Conservation (phyloP, 1,140 invertebrate species). For the Trachymyrmex cornetzi region DNA sequence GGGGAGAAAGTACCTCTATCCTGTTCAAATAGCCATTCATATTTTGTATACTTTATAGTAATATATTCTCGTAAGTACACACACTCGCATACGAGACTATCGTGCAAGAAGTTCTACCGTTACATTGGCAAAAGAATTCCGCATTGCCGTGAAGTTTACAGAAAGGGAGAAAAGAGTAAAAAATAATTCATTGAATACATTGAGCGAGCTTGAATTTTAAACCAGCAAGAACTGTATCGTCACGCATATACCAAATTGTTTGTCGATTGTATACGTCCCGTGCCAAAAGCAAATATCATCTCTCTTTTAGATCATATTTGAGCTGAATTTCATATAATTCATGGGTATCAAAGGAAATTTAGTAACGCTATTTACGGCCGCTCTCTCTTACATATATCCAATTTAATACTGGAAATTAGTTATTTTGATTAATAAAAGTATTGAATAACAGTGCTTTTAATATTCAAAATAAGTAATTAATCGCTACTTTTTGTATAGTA, state of each 20-base stretch:
- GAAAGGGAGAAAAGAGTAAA: background rate
- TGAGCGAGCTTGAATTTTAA: constrained; percentile 50
- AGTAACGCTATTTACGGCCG: background rate
- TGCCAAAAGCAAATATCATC: constrained; percentile 63
- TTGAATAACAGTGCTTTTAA: too few relatives aligned
- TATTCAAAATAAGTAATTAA: too few relatives aligned
- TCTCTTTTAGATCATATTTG: constrained; percentile 5
- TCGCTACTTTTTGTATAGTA: too few relatives aligned
- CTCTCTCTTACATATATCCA: too few relatives aligned
- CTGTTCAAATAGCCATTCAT: constrained; percentile 67
- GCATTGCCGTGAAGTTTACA: background rate
- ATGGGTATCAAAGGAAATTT: constrained; percentile 14
- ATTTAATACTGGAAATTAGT: too few relatives aligned
- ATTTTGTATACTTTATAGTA: constrained; percentile 71
- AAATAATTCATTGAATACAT: constrained; percentile 13
- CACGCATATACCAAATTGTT: constrained; percentile 15
- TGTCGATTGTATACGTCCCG: constrained; percentile 38
- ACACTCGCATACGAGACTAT: background rate
- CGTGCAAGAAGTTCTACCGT: background rate
- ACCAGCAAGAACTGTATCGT: background rate
- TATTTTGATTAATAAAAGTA: too few relatives aligned
- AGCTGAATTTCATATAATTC: constrained; percentile 41
- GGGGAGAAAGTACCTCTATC: constrained; percentile 60
- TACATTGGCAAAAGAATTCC: background rate
- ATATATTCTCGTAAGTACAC: constrained; percentile 73